Base-by-base conservation (phyloP, 2,113 vertebrate genomes). In the Rhinopomastus cyanomelas region DNA sequence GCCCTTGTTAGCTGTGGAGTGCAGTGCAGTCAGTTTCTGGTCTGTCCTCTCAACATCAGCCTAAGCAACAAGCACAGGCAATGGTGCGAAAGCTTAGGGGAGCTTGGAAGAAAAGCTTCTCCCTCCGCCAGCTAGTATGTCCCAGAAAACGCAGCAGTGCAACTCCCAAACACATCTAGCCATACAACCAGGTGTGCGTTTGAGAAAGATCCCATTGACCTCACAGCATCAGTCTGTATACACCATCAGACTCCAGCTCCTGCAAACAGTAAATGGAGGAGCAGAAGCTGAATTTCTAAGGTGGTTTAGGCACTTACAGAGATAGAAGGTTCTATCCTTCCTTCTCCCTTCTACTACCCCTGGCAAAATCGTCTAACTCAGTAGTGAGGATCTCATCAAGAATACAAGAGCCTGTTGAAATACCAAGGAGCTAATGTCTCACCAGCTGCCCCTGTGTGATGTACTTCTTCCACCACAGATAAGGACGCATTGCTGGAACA, bases 401-500 rank as follows among this genome's bases (percentile, higher is more conserved):
- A 75, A 44, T 5, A 15, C 30, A 66, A 87, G 36, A 89, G 48
- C 44, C 27, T 56, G 65, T 48, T 85, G 81, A 91, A 49, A 53
- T 39, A 27, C 46, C 20, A 17, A 79, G 44, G 73, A 83, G 36
- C 7, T 11, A 6, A 26, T 37, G 42, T 96, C 98, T 98, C 96
- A 99, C 99, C 98, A 99, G 97, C 96, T 99, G 99, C 19, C 98
- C 97, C 96, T 99, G 99, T 42, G 99, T 99, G 96, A 99, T 99
- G 96, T 99, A 99, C 93, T 98, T 99, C 97, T 99, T 99, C 99
- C 99, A 99, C 99, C 99, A 99, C 67, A 99, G 98, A 96, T 99
- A 99, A 0, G 99, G 99, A 42, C 98, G 97, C 86, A 99, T 96
- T 88, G 98, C 98, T 21, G 99, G 99, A 91, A 99, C 81, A 27